Evolutionary conservation across 2,797 vertebrate genomes (phyloP).

Genomic region (Carduelis carduelis): DNA sequence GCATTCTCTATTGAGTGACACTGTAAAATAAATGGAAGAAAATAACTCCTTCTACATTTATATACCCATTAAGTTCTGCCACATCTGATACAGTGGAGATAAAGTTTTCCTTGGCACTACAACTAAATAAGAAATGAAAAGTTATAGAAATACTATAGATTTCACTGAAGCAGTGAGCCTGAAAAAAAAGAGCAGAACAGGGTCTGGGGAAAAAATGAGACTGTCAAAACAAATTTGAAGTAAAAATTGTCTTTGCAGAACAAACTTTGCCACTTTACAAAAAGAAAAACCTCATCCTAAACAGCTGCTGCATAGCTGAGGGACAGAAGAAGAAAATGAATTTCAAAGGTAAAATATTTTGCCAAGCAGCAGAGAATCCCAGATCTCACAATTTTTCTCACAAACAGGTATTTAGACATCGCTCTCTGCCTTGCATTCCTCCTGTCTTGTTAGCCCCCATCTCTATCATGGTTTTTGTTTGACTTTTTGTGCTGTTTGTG

Average conservation of each 20-base stretch:
- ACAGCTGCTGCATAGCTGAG: neutral
- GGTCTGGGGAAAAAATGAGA: neutral
- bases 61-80: neutral
- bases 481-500: neutral
- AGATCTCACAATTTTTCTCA: neutral
- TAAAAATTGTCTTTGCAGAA: neutral
- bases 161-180: neutral
- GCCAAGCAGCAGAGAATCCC: neutral
- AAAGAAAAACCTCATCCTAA: neutral
- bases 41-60: neutral
- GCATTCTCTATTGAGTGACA: neutral
- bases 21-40: neutral
- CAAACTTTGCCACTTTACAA: neutral
- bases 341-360: neutral
- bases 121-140: neutral
- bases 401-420: neutral
- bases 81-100: neutral
- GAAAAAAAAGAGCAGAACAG: neutral
- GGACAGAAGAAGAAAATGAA: neutral
- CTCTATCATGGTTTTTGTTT: neutral
- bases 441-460: neutral
- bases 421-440: neutral
- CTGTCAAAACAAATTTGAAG: neutral
- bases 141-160: neutral
- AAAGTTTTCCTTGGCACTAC: neutral